Percentiles rank a stretch among this genome's conserved stretches.
Evolutionary conservation across 2,113 vertebrate species (phyloP).

Genomic region (Paralichthys olivaceus): DNA sequence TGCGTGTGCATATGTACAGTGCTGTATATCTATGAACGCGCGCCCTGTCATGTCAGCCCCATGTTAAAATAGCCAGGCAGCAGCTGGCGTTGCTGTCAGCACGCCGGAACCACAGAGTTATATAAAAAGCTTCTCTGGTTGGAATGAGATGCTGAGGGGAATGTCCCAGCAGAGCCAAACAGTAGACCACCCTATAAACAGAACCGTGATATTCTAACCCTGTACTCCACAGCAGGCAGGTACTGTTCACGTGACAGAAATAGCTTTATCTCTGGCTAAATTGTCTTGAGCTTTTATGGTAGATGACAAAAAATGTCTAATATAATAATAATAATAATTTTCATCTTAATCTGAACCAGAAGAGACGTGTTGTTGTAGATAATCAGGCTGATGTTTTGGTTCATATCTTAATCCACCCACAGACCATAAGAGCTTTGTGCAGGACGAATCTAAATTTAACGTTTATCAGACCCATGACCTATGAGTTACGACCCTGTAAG

Average conservation of each 20-base stretch:
- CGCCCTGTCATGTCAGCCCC: conserved; percentile 58
- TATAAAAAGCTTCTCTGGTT: conserved; percentile 79
- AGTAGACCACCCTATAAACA: conserved; percentile 78
- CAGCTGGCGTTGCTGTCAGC: conserved; percentile 85
- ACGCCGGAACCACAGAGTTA: conserved; percentile 63
- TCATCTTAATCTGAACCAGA: not conserved
- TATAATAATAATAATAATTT: too few relatives aligned
- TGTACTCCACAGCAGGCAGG: conserved; percentile 46
- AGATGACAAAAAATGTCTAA: not conserved
- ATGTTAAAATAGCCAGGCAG: conserved; percentile 81
- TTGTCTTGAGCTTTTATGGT: conserved; percentile 15
- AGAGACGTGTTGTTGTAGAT: not conserved
- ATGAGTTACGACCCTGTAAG: not conserved
- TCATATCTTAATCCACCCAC: not conserved
- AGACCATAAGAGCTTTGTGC: not conserved
- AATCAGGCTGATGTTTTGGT: not conserved
- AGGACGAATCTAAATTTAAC: not conserved
- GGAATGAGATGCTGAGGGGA: conserved; percentile 73
- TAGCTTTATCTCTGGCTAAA: conserved; percentile 26
- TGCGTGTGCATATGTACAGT: conserved; percentile 27
- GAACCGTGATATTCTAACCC: conserved; percentile 64
- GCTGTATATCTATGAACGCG: conserved; percentile 46
- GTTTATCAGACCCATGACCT: not conserved
- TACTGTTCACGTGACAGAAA: conserved; percentile 47
- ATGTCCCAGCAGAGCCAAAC: conserved; percentile 68